phyloP scores from a whole-genome alignment of 1,140 invertebrate species.

The Thereuonema tuberculata region DNA sequence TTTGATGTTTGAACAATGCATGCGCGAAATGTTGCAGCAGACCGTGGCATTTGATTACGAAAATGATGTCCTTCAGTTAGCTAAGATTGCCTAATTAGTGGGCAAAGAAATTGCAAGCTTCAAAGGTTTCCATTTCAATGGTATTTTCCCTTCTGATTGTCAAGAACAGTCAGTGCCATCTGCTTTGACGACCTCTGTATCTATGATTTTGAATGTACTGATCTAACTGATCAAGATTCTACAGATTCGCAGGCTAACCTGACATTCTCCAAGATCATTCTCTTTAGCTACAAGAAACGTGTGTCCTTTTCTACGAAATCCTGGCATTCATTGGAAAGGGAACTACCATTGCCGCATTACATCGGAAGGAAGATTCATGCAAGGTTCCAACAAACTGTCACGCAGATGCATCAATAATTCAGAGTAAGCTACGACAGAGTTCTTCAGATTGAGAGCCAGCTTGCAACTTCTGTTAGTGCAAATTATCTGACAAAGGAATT shows the following conservation, averaged over 20 bases:
- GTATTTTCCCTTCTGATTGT: too few species aligned
- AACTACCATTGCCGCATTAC: not conserved
- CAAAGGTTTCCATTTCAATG: not conserved
- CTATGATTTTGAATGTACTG: too few species aligned
- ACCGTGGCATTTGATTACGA: too few species aligned
- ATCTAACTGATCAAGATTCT: too few species aligned
- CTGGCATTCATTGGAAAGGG: not conserved
- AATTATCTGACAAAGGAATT: not conserved
- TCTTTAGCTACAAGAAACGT: too few species aligned
- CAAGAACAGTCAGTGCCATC: too few species aligned
- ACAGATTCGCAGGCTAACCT: too few species aligned
- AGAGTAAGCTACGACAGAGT: not conserved
- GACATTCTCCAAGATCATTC: too few species aligned
- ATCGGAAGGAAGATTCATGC: not conserved
- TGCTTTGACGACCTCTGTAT: too few species aligned
- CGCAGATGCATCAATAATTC: not conserved
- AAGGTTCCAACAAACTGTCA: not conserved
- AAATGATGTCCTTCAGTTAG: not conserved
- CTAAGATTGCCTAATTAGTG: too few species aligned
- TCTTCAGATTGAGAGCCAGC: not conserved
- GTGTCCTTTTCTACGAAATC: too few species aligned
- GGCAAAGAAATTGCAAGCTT: too few species aligned
- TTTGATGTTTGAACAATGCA: not conserved
- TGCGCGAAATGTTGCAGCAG: slow-evolving; percentile 2
- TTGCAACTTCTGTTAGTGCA: not conserved